Conservation (phyloP, 2,888 invertebrate species). For the Stenodera caucasica region DNA sequence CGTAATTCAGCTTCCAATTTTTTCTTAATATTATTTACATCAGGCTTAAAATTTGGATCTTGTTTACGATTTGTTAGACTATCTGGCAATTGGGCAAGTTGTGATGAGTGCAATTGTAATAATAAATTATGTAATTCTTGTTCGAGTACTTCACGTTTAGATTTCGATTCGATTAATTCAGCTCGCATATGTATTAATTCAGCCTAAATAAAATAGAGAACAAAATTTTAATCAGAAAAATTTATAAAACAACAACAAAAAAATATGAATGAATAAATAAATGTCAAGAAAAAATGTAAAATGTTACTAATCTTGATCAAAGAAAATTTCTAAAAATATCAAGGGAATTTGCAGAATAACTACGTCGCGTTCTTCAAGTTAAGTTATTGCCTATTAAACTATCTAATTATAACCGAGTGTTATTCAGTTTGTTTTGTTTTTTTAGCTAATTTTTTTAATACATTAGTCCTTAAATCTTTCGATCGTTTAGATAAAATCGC, state of each 20-base stretch:
- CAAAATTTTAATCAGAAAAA: background rate
- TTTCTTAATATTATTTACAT: slow-evolving; percentile 54
- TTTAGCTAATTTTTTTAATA: background rate
- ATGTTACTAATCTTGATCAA: background rate
- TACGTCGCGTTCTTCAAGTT: background rate
- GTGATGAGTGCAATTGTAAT: slow-evolving; percentile 63
- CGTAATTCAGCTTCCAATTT: slow-evolving; percentile 55
- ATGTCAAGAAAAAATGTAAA: background rate
- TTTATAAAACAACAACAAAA: background rate
- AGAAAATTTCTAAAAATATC: background rate
- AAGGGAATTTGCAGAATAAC: background rate
- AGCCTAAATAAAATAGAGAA: slow-evolving; percentile 61
- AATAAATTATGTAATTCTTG: slow-evolving; percentile 66
- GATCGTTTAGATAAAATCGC: background rate
- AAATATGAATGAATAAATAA: slow-evolving; percentile 5
- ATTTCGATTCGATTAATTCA: slow-evolving; percentile 71
- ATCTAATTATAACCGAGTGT: background rate
- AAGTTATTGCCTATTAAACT: background rate
- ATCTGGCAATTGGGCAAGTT: slow-evolving; percentile 60
- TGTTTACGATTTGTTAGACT: slow-evolving; percentile 49
- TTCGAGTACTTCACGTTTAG: slow-evolving; percentile 62
- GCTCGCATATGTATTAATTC: slow-evolving; percentile 75
- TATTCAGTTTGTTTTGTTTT: background rate
- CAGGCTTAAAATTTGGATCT: slow-evolving; percentile 52
- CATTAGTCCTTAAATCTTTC: background rate